phyloP scores from a whole-genome alignment of 1,140 invertebrate species.

The Zaprionus tsacasi region DNA sequence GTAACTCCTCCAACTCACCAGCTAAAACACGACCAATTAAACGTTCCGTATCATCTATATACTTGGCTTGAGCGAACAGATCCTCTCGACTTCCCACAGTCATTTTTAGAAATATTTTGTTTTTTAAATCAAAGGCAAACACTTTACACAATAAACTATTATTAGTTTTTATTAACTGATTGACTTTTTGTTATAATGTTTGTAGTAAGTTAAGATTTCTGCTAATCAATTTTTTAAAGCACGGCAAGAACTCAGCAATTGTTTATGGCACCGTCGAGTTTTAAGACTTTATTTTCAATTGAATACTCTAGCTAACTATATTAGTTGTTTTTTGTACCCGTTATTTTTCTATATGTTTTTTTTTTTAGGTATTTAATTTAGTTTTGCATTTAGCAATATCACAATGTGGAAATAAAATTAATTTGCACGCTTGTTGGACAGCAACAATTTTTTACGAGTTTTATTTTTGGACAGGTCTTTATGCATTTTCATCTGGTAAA shows the following conservation, averaged over 20 bases:
- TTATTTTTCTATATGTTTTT: not conserved
- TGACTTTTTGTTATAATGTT: constrained; percentile 20
- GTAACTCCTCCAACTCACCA: constrained; percentile 59
- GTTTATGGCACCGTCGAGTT: constrained; percentile 63
- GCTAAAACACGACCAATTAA: constrained; percentile 77
- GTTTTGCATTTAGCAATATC: constrained; percentile 55
- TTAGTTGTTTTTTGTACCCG: constrained; percentile 30
- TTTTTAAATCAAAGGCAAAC: not conserved
- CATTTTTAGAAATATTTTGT: constrained; percentile 53
- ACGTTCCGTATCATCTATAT: constrained; percentile 80
- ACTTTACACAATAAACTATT: not conserved
- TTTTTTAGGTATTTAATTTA: constrained; percentile 7
- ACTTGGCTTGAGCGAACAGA: constrained; percentile 78
- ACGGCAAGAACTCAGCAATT: constrained; percentile 16
- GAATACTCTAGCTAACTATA: constrained; percentile 60
- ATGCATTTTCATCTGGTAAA: constrained; percentile 81
- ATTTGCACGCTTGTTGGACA: constrained; percentile 37
- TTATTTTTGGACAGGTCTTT: constrained; percentile 81
- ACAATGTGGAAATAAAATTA: constrained; percentile 58
- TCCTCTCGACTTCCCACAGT: constrained; percentile 80
- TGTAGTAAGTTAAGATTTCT: constrained; percentile 5
- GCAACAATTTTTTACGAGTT: constrained; percentile 76
- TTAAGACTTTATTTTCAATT: constrained; percentile 32
- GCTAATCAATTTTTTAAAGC: not conserved
- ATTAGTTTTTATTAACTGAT: not conserved